These are phyloP conservation scores for Setipinna tenuifilis DNA, from an alignment of 2,797 vertebrate genomes.

Conservation along the genomic window DNA sequence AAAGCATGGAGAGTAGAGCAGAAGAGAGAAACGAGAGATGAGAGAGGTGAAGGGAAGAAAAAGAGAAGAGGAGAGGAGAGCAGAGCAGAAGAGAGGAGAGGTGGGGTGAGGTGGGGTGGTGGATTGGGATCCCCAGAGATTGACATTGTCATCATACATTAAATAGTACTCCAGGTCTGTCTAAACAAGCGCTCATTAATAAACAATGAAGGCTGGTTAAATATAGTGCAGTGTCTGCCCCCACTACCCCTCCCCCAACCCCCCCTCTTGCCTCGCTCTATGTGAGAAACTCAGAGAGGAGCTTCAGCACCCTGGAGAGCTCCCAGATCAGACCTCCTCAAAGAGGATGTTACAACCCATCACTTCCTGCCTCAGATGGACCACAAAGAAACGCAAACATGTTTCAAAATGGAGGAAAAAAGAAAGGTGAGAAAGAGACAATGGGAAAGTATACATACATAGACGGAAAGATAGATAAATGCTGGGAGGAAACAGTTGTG, in stretches of 20 bases:
- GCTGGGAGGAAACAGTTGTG: constrained; percentile 14
- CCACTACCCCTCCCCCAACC: constrained; percentile 37
- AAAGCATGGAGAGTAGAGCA: not conserved
- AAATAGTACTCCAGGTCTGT: constrained; percentile 76
- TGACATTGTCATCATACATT: constrained; percentile 76
- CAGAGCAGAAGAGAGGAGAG: not conserved
- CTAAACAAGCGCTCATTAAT: constrained; percentile 79
- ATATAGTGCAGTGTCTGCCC: constrained; percentile 61
- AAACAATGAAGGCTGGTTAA: constrained; percentile 73
- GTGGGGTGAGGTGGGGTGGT: not conserved
- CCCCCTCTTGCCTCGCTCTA: constrained; percentile 52
- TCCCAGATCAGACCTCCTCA: constrained; percentile 46
- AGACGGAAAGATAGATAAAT: not conserved
- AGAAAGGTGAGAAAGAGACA: not conserved
- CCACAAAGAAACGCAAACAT: not conserved
- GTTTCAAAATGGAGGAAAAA: not conserved
- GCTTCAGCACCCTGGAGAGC: constrained; percentile 76
- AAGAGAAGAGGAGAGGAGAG: constrained; percentile 10
- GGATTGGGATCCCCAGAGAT: constrained; percentile 45
- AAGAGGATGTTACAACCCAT: constrained; percentile 38
- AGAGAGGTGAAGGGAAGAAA: not conserved
- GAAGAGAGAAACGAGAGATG: not conserved
- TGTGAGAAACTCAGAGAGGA: constrained; percentile 53
- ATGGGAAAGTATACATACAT: not conserved
- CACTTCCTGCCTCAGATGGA: not conserved